Evolutionary conservation across 2,797 vertebrate species (phyloP), one percentile per base, ranked within the genome.

Genomic region (Zenarchopterus dispar): DNA sequence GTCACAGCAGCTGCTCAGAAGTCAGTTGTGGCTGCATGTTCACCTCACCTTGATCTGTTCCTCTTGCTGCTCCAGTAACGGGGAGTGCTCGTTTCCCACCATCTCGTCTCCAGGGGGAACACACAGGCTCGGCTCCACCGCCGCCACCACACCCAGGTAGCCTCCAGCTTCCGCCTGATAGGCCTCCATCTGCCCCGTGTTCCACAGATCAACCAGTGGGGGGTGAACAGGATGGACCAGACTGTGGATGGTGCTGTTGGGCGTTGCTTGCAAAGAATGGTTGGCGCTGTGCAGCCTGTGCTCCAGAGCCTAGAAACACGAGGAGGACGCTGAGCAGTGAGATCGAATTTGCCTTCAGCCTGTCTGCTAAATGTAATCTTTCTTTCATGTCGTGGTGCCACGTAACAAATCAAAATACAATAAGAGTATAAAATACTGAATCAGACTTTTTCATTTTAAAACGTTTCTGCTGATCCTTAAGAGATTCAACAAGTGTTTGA

Each of bases 191-290:
- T 91, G 92, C 45, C 86, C 92, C 8, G 89, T 77, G 81, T 96
- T 96, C 93, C 97, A 98, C 85, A 96, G 91, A 42, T 99, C 95
- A 16, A 95, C 94, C 85, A 96, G 63, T 24, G 94, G 95, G 1
- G 95, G 92, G 84, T 95, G 95, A 61, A 85, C 91, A 47, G 89
- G 62, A 21, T 93, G 90, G 16, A 92, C 88, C 81, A 94, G 85
- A 56, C 93, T 93, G 79, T 94, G 94, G 82, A 94, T 92, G 86
- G 89, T 94, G 91, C 90, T 94, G 93, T 92, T 94, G 76, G 94
- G 94, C 6, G 94, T 95, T 0, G 87, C 92, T 88, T 94, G 94
- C 84, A 93, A 86, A 53, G 94, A 95, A 19, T 94, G 93, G 75
- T 89, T 91, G 83, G 92, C 81, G 44, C 93, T 94, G 64, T 94